Conservation (phyloP, 1,140 invertebrate genomes). For the Chrysomallon squamiferum region DNA sequence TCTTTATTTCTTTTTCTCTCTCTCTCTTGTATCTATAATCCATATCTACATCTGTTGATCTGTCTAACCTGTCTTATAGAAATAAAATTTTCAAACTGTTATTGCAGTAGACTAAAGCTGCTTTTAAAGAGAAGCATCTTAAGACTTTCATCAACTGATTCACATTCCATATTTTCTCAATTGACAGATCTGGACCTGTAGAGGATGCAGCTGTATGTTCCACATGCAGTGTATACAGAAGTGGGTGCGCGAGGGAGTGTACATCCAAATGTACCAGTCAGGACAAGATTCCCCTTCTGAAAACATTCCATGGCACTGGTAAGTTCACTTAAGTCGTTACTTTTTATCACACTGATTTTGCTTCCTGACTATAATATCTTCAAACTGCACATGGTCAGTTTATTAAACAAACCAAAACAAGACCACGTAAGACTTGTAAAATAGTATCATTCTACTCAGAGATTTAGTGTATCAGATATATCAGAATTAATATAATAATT, state of each 20-base stretch:
- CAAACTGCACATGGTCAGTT: background rate
- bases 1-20: no score
- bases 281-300: slow-evolving; percentile 45
- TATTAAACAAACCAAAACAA: no score
- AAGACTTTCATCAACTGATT: background rate
- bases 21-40: no score
- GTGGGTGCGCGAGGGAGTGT: slow-evolving; percentile 89
- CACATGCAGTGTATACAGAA: slow-evolving; percentile 90
- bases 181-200: slow-evolving; percentile 83
- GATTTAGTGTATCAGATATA: no score
- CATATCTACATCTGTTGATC: no score
- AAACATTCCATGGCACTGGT: slow-evolving; percentile 67
- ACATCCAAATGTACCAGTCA: slow-evolving; percentile 65
- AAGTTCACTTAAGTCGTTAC: slow-evolving; percentile 21
- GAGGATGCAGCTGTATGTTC: slow-evolving; percentile 79
- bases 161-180: background rate
- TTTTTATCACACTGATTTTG: background rate
- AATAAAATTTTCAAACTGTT: no score
- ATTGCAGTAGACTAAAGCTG: background rate
- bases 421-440: no score
- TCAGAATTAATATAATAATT: no score
- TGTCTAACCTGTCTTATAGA: no score
- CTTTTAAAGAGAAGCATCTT: background rate
- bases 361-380: background rate
- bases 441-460: no score